Conservation (phyloP, 2,113 vertebrate genomes). For the Pollachius pollachius region DNA sequence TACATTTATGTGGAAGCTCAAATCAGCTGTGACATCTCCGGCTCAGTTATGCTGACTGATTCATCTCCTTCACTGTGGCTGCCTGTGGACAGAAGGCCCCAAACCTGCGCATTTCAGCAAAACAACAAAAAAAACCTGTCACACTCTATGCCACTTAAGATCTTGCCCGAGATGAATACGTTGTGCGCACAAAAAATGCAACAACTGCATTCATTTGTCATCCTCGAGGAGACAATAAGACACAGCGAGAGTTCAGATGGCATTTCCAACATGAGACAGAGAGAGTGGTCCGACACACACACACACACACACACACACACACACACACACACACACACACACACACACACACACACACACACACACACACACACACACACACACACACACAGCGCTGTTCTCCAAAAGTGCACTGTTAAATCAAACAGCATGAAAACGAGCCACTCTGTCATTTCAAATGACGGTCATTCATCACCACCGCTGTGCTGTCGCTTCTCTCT, state of each 20-base stretch:
- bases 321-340: no score
- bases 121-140: conserved; percentile 17
- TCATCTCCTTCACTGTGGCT: background rate
- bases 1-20: conserved; percentile 10
- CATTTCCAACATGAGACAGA: conserved; percentile 53
- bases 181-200: background rate
- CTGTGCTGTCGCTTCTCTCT: conserved; percentile 33
- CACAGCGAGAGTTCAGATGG: conserved; percentile 50
- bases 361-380: background rate
- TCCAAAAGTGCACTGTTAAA: conserved; percentile 56
- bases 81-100: conserved; percentile 21
- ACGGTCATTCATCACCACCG: conserved; percentile 53
- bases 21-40: conserved; percentile 23
- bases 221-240: conserved; percentile 45
- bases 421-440: conserved; percentile 57
- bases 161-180: conserved; percentile 25
- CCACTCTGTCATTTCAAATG: conserved; percentile 58
- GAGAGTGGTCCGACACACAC: conserved; percentile 32
- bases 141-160: conserved; percentile 27
- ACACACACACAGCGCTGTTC: conserved; percentile 40
- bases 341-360: no score
- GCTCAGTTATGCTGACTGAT: conserved; percentile 40
- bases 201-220: conserved; percentile 46
- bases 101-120: conserved; percentile 39
- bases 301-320: no score